Conservation (phyloP, 1,140 invertebrate genomes). For the Drosophila santomea region DNA sequence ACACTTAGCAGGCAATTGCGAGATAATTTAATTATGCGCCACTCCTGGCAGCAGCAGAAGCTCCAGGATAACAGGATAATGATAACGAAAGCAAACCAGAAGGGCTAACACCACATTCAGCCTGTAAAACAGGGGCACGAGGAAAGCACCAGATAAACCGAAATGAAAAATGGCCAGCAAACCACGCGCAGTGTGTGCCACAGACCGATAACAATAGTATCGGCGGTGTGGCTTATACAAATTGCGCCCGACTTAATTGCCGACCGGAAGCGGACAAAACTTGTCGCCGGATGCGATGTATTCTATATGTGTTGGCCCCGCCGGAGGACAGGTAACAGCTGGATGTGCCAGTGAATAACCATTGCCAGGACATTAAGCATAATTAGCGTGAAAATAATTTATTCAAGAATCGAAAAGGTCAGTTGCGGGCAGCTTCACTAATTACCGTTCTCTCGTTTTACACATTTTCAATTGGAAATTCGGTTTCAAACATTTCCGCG, state of each 20-base stretch:
- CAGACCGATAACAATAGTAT: conserved; percentile 71
- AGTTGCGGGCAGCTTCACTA: conserved; percentile 28
- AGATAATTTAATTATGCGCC: conserved; percentile 78
- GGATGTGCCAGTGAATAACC: conserved; percentile 11
- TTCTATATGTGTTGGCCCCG: conserved; percentile 25
- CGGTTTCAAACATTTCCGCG: conserved; percentile 15
- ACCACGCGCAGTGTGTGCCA: conserved; percentile 36
- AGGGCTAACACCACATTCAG: conserved; percentile 48
- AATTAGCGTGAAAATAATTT: conserved; percentile 46
- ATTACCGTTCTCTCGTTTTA: conserved; percentile 27
- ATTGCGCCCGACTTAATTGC: conserved; percentile 62
- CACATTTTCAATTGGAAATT: conserved; percentile 23
- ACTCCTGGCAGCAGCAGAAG: conserved; percentile 27
- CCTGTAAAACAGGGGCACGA: conserved; percentile 46
- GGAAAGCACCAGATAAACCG: conserved; percentile 51
- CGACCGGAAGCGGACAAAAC: conserved; percentile 33
- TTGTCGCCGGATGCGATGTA: conserved; percentile 45
- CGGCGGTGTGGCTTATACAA: conserved; percentile 54
- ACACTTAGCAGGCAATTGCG: conserved; percentile 81
- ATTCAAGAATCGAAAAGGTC: conserved; percentile 44
- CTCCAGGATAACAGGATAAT: conserved; percentile 77
- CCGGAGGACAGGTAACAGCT: conserved; percentile 30
- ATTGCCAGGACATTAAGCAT: conserved; percentile 20
- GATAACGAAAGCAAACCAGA: conserved; percentile 73
- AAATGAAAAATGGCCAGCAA: conserved; percentile 66